Conservation (phyloP, 64 coral and sea anemone genomes). For the Actinia tenebrosa region DNA sequence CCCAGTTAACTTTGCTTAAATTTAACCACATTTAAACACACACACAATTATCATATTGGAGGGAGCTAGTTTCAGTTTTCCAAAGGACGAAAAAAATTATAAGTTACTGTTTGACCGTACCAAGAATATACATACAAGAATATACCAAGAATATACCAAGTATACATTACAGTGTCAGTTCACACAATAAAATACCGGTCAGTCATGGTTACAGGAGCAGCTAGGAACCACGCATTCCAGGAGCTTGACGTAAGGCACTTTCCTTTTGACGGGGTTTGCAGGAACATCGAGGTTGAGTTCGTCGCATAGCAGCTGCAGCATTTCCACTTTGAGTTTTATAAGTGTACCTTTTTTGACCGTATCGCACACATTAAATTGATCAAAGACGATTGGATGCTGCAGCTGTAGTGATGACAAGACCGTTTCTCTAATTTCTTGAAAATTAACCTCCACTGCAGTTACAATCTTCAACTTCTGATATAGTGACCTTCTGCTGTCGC, state of each 20-base stretch:
- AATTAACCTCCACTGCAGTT: background rate
- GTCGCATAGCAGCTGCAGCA: constrained; percentile 32
- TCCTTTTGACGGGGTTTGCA: background rate
- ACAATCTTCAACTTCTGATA: background rate
- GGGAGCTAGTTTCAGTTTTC: no score
- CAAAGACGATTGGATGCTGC: constrained; percentile 17
- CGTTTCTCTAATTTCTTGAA: background rate
- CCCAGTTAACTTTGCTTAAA: no score
- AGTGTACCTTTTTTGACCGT: background rate
- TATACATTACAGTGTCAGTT: no score
- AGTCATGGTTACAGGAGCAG: background rate
- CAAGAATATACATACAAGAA: no score
- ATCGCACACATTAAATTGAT: constrained; percentile 37
- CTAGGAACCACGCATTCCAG: background rate
- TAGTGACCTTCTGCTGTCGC: constrained; percentile 20
- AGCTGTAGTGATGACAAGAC: constrained; percentile 1
- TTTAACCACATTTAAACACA: no score
- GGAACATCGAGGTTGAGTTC: constrained; percentile 17
- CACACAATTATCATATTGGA: no score
- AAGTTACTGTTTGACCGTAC: no score
- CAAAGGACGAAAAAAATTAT: no score
- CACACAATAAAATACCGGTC: no score
- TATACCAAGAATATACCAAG: no score
- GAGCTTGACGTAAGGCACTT: constrained; percentile 22
- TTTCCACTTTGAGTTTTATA: constrained; percentile 13